Evolutionary conservation across 2,113 vertebrate species (phyloP).

Genomic region (Elaphurus davidianus): DNA sequence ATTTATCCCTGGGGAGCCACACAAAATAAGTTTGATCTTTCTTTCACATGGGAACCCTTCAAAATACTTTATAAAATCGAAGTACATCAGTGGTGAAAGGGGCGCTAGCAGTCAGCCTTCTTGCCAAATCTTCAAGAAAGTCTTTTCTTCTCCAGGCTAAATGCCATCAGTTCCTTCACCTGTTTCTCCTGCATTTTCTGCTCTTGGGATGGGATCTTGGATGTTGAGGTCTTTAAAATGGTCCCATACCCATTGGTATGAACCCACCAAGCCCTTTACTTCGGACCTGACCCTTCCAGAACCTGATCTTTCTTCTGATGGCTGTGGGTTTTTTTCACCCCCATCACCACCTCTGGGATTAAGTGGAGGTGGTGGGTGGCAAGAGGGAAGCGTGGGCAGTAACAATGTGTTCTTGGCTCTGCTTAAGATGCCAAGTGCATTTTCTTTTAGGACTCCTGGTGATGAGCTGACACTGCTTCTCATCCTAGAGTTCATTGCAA

Average conservation of each 20-base stretch:
- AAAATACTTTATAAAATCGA: neutral
- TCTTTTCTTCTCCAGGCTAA: neutral
- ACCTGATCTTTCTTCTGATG: neutral
- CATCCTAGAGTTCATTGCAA: neutral
- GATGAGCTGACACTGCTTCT: neutral
- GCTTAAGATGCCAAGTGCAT: neutral
- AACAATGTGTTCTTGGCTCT: neutral
- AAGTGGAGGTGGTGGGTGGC: neutral
- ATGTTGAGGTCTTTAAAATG: neutral
- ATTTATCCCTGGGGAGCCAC: neutral
- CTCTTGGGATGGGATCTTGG: neutral
- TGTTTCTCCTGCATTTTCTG: neutral
- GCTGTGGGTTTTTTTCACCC: neutral
- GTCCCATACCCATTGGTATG: neutral
- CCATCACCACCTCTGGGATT: neutral
- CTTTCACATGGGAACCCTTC: neutral
- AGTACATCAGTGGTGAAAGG: neutral
- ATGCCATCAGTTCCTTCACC: neutral
- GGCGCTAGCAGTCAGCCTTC: neutral
- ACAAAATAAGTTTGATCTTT: neutral
- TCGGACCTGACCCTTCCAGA: neutral
- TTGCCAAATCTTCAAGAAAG: neutral
- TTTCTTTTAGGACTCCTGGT: neutral
- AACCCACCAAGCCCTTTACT: neutral
- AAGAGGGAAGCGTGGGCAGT: neutral